Conservation (phyloP, 2,888 invertebrate genomes). For the Pachliopta kotzebuea region DNA sequence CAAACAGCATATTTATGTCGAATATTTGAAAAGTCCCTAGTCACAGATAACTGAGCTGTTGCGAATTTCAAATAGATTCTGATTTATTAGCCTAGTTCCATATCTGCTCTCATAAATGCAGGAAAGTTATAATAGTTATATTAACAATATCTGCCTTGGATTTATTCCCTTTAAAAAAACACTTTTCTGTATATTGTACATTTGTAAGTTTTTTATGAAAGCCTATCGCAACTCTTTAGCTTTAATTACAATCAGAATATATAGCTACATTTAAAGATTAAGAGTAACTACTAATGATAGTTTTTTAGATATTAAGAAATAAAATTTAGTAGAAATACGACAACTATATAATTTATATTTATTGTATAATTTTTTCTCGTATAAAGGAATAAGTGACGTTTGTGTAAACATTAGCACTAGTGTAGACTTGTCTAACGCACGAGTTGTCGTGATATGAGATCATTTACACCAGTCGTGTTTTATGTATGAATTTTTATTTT, state of each 20-base stretch:
- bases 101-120: too few species aligned
- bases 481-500: too few species aligned
- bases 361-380: slow-evolving; percentile 4
- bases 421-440: slow-evolving; percentile 23
- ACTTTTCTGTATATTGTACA: too few species aligned
- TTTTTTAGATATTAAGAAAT: too few species aligned
- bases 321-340: neutral
- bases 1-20: neutral
- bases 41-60: neutral
- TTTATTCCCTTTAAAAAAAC: neutral
- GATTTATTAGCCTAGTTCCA: too few species aligned
- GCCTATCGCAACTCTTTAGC: too few species aligned
- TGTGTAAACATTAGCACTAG: slow-evolving; percentile 15
- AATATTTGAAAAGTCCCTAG: neutral
- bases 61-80: too few species aligned
- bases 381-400: slow-evolving; percentile 21
- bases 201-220: too few species aligned
- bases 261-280: neutral
- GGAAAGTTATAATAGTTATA: too few species aligned
- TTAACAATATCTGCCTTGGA: too few species aligned
- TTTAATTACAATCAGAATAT: too few species aligned
- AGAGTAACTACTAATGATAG: neutral
- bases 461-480: too few species aligned
- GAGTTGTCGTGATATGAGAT: slow-evolving; percentile 10
- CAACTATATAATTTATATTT: slow-evolving; percentile 3